phyloP scores from a whole-genome alignment of 2,888 invertebrate genomes.

The Melinopterus prodromus region DNA sequence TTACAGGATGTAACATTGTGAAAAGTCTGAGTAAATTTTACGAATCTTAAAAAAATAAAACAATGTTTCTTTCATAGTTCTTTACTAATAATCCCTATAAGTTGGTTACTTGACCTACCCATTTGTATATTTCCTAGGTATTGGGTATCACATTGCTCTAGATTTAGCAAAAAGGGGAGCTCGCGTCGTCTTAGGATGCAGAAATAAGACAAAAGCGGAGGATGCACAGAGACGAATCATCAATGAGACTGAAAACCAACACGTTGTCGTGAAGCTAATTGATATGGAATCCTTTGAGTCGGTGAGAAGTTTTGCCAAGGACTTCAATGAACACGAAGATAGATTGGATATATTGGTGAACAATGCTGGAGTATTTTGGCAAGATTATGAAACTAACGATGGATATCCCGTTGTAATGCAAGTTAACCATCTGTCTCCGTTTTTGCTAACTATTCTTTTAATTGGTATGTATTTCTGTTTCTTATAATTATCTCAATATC shows the following conservation, averaged over 20 bases:
- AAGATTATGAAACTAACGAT: conserved; percentile 64
- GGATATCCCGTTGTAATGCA: conserved; percentile 67
- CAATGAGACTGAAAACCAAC: conserved; percentile 50
- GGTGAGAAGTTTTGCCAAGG: conserved; percentile 68
- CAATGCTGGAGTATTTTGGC: conserved; percentile 43
- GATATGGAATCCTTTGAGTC: conserved; percentile 65
- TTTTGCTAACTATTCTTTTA: conserved; percentile 70
- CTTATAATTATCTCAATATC: no score
- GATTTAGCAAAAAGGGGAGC: conserved; percentile 62
- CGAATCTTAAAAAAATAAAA: no score
- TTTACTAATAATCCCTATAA: no score
- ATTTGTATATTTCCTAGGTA: conserved; percentile 49
- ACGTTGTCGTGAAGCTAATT: conserved; percentile 58
- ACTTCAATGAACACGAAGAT: conserved; percentile 63
- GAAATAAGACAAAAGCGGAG: conserved; percentile 51
- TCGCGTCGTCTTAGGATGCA: conserved; percentile 64
- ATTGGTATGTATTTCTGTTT: background rate
- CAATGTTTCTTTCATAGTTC: no score
- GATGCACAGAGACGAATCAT: conserved; percentile 46
- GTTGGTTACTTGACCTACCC: background rate
- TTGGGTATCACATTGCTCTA: conserved; percentile 58
- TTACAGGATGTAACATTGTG: no score
- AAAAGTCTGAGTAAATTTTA: no score
- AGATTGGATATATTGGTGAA: conserved; percentile 70
- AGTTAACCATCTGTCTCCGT: conserved; percentile 45